Conservation (phyloP, 2,113 vertebrate genomes). For the Ceyx cyanopectus region DNA sequence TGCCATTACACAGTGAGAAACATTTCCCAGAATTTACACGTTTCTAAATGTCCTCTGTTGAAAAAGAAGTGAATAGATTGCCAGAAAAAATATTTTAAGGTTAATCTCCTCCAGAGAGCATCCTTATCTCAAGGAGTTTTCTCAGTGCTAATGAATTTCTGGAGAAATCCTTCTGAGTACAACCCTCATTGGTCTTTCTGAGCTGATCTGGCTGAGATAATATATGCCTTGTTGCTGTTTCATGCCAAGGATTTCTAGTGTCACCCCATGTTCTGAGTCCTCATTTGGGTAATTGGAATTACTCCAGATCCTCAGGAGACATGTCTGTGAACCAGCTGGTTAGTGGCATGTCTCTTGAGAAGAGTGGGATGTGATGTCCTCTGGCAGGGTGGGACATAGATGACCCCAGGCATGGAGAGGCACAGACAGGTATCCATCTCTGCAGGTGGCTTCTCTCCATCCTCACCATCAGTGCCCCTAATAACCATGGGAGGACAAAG, state of each 20-base stretch:
- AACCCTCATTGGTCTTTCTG: neutral
- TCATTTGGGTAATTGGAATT: neutral
- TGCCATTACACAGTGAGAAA: neutral
- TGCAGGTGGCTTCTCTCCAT: neutral
- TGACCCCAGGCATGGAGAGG: neutral
- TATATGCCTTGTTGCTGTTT: neutral
- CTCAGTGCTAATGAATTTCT: neutral
- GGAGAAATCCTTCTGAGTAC: neutral
- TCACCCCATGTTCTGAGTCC: neutral
- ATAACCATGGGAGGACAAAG: neutral
- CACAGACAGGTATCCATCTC: neutral
- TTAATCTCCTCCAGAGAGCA: neutral
- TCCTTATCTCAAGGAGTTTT: neutral
- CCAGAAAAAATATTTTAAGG: neutral
- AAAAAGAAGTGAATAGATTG: neutral
- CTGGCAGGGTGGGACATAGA: neutral
- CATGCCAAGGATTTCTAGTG: neutral
- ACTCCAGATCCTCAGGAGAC: neutral
- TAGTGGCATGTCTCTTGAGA: neutral
- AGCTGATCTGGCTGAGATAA: neutral
- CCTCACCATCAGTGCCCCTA: rapidly evolving
- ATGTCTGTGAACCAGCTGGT: neutral
- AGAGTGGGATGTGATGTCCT: neutral
- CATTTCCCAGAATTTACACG: neutral
- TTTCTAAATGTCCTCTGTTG: neutral